A percentile compares a stretch with the other conserved stretches of the same genome.
phyloP scores from a whole-genome alignment of 2,888 invertebrate genomes.

The Tenthredo amoena region DNA sequence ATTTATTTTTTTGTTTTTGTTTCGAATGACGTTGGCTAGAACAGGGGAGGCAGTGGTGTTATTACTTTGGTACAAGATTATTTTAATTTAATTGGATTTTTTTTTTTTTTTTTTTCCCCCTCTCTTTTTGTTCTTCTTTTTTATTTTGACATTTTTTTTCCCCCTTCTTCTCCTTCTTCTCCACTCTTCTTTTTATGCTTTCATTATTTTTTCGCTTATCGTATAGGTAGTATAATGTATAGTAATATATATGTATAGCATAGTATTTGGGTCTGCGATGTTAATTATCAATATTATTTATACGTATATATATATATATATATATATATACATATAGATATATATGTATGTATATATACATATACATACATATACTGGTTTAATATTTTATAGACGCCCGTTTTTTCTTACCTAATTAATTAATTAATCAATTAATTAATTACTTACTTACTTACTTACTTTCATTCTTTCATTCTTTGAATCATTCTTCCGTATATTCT shows the following conservation, averaged over 20 bases:
- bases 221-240: neutral
- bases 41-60: slow-evolving; percentile 19
- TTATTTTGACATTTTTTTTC: neutral
- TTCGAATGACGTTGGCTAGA: neutral
- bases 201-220: neutral
- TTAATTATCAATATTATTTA: neutral
- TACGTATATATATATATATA: too few species aligned
- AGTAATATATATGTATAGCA: neutral
- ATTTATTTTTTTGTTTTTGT: neutral
- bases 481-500: neutral
- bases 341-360: too few species aligned
- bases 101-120: neutral
- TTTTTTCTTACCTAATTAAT: neutral
- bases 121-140: neutral
- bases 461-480: neutral
- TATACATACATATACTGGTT: neutral
- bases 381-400: neutral
- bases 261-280: neutral
- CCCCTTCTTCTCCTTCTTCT: neutral
- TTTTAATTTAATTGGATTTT: neutral
- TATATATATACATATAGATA: too few species aligned
- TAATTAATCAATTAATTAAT: neutral
- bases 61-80: slow-evolving; percentile 9
- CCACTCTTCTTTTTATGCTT: neutral
- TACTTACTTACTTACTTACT: neutral